A percentile compares a stretch with the other conserved stretches of the same genome.
phyloP scores from a whole-genome alignment of 2,797 vertebrate species.

The Chelon auratus region DNA sequence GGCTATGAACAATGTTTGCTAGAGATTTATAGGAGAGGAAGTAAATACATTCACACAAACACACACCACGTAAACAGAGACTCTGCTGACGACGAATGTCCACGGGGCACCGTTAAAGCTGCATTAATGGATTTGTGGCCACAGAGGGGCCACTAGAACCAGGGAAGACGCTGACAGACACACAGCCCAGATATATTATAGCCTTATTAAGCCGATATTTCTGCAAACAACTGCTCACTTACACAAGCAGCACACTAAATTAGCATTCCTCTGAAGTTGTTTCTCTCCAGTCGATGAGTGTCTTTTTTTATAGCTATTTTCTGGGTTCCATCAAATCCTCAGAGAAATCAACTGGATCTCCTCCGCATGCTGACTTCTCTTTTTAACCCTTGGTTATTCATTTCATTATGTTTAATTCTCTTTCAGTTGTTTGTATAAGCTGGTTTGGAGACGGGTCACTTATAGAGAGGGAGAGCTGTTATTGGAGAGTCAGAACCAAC shows the following conservation, averaged over 20 bases:
- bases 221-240: not conserved
- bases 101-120: conserved; percentile 10
- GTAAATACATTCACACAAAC: too few species aligned
- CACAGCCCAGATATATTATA: conserved; percentile 5
- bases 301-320: conserved; percentile 6
- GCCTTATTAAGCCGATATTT: conserved; percentile 5
- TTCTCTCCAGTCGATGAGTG: not conserved
- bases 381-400: not conserved
- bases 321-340: too few species aligned
- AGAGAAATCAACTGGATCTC: not conserved
- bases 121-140: conserved; percentile 1
- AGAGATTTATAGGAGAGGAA: too few species aligned
- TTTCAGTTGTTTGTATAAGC: not conserved
- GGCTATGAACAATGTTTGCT: too few species aligned
- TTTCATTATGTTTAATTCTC: conserved; percentile 8
- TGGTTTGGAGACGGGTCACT: too few species aligned
- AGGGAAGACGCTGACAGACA: conserved; percentile 1
- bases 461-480: not conserved
- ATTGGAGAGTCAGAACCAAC: conserved; percentile 17
- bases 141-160: not conserved
- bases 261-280: conserved; percentile 6
- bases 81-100: not conserved
- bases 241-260: not conserved
- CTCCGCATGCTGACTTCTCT: not conserved
- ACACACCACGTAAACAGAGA: not conserved